Percentiles rank a stretch among this genome's conserved stretches.
Conservation (phyloP, 2,797 vertebrate genomes). For the Pachyuromys duprasi region DNA sequence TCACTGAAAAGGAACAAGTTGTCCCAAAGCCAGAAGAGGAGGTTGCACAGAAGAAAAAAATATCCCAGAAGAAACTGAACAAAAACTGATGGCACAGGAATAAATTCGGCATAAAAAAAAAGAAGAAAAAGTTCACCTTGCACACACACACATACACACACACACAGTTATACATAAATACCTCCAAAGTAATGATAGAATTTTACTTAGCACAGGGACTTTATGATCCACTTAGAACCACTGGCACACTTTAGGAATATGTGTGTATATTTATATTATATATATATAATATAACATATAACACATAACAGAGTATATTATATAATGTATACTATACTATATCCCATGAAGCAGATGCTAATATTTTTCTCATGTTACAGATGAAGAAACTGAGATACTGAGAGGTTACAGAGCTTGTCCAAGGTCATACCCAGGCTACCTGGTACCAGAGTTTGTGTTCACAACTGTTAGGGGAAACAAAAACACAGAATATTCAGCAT, state of each 20-base stretch:
- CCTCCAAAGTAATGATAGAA: background rate
- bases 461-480: background rate
- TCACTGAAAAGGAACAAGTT: too few species aligned
- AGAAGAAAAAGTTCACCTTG: too few species aligned
- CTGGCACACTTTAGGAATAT: constrained; percentile 10
- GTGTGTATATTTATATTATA: background rate
- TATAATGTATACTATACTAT: background rate
- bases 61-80: too few species aligned
- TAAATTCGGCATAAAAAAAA: too few species aligned
- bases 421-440: constrained; percentile 16
- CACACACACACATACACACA: background rate
- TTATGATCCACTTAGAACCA: constrained; percentile 29
- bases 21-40: too few species aligned
- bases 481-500: background rate
- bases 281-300: background rate
- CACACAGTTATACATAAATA: constrained; percentile 29
- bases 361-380: constrained; percentile 9
- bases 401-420: constrained; percentile 2
- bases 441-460: constrained; percentile 16
- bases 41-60: too few species aligned
- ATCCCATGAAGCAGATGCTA: background rate
- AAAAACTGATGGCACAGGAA: too few species aligned
- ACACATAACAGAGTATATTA: too few species aligned
- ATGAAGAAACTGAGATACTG: constrained; percentile 22
- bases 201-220: constrained; percentile 54